Conservation (phyloP, 2,797 vertebrate species). For the Lophura swinhoii region DNA sequence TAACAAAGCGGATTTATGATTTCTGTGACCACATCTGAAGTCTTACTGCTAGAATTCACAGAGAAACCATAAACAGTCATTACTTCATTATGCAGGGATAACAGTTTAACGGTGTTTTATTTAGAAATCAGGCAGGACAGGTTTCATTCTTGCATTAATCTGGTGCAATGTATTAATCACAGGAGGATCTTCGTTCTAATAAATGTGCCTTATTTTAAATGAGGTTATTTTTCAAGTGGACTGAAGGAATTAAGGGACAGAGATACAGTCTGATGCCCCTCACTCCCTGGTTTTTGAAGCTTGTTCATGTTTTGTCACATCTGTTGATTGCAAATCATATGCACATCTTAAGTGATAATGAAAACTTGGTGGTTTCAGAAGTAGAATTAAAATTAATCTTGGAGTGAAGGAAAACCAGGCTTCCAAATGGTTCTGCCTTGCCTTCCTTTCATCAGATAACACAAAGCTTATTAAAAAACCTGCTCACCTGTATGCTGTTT, state of each 20-base stretch:
- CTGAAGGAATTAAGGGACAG: not conserved
- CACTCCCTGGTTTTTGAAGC: not conserved
- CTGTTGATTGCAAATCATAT: not conserved
- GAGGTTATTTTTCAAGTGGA: not conserved
- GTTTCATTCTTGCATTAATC: not conserved
- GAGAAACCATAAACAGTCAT: conserved; percentile 16
- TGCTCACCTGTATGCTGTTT: not conserved
- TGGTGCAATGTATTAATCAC: not conserved
- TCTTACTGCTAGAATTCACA: conserved; percentile 9
- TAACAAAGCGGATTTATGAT: conserved; percentile 32
- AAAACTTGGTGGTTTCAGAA: not conserved
- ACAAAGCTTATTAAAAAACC: not conserved
- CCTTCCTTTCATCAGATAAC: not conserved
- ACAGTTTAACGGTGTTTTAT: not conserved
- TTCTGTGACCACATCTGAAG: not conserved
- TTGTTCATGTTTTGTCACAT: not conserved
- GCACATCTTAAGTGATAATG: not conserved
- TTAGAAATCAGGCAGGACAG: not conserved
- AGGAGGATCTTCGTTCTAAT: not conserved
- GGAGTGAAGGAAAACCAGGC: not conserved
- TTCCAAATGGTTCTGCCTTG: not conserved
- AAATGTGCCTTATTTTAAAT: not conserved
- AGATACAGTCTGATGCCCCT: not conserved
- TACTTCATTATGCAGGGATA: not conserved
- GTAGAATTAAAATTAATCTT: not conserved